Evolutionary conservation across 2,113 vertebrate species (phyloP).

Genomic region (Mohoua ochrocephala): DNA sequence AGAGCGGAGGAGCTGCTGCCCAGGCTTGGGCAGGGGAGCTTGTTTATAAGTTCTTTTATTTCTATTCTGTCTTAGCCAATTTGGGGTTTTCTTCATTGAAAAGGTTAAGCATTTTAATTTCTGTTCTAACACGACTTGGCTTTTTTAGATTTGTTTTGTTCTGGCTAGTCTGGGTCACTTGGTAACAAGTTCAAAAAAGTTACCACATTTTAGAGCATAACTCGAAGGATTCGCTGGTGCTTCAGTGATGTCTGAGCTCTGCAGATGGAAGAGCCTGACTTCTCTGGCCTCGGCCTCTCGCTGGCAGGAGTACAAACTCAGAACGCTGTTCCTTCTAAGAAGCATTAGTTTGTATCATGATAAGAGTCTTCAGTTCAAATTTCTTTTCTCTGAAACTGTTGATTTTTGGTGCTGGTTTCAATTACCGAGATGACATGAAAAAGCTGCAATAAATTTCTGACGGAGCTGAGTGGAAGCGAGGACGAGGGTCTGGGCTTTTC

Average conservation of each 20-base stretch:
- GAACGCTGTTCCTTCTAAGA: neutral
- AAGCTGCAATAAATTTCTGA: neutral
- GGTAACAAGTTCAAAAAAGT: neutral
- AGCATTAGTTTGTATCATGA: neutral
- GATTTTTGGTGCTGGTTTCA: neutral
- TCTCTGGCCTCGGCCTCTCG: neutral
- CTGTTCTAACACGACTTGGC: neutral
- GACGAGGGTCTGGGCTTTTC: neutral
- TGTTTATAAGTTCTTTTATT: neutral
- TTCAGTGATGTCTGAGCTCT: neutral
- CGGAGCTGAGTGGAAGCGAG: neutral
- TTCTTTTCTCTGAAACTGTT: neutral
- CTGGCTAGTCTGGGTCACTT: neutral
- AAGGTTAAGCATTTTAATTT: constrained; percentile 1
- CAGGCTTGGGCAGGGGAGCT: neutral
- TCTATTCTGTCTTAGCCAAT: neutral
- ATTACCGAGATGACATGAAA: neutral
- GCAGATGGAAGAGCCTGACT: neutral
- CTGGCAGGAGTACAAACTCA: neutral
- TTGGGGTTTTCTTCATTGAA: neutral
- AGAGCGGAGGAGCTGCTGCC: neutral
- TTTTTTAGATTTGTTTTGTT: neutral
- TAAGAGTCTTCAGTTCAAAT: neutral
- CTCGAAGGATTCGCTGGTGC: fast-evolving
- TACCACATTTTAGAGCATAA: neutral